Base-by-base conservation (phyloP, 2,113 vertebrate species). In the Callaeas wilsoni region DNA sequence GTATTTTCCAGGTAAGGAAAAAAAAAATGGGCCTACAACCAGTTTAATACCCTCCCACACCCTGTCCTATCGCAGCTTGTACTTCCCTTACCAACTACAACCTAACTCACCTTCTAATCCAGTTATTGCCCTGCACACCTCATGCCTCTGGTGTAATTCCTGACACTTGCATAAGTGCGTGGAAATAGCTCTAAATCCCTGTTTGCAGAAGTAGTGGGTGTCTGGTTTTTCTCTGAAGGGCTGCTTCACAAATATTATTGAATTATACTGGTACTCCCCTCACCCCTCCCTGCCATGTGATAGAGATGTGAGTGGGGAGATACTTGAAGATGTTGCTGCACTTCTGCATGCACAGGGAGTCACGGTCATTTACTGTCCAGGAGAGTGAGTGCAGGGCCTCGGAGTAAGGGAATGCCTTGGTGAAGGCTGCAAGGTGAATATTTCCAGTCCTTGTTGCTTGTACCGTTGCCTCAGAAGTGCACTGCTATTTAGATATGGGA, bases 1-100 rank as follows among this genome's bases (percentile, higher is more conserved):
- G 55, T 84, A 52, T 89, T 97, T 96, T 93, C 73, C 97, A 97
- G 74, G 96, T 10, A 91, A 91, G 85, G 26, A 32, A 41, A 74
- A 75, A n/a, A 41, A 63, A 59, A 50, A 42, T 29, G n/a, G 85
- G 39, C 79, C 92, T 75, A 83, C 23, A 77, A 78, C 37, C 3
- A 77, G 75, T 68, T 88, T 41, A 87, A 89, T 68, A 32, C 21
- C 47, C 29, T 79, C 30, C 35, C 13, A 5, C 33, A 35, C 35
- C 27, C 37, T 49, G 47, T 75, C 86, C 33, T 33, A 35, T 41
- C 12, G 6, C 22, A 79, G 59, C 76, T 81, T 59, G 35, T 33
- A 27, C 32, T 56, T 16, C 35, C 44, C 65, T 53, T 6, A 15
- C 29, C 5, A 81, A 73, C 64, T 37, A 67, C 86, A 71, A 44